These are phyloP conservation scores for Luperina testacea DNA, from an alignment of 2,888 invertebrate species.

Conservation along the genomic window DNA sequence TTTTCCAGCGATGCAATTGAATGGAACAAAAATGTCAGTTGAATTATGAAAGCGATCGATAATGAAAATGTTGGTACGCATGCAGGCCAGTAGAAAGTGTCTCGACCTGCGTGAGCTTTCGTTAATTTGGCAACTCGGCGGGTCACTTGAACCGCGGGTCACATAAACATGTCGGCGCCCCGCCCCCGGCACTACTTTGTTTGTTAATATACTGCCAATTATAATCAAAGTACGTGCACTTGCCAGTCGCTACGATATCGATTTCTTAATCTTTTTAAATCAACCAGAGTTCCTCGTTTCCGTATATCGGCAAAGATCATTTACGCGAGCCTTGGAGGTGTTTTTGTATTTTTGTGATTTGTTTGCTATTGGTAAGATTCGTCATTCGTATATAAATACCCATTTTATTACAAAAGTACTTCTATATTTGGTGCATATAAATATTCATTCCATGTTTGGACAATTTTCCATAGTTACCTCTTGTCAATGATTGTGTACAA, in stretches of 20 bases:
- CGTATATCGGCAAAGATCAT: conserved; percentile 69
- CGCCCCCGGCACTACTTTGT: conserved; percentile 87
- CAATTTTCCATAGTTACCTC: conserved; percentile 9
- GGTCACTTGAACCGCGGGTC: conserved; percentile 84
- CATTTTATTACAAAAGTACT: conserved; percentile 15
- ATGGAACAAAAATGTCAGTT: conserved; percentile 88
- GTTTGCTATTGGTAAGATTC: conserved; percentile 44
- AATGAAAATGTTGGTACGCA: conserved; percentile 87
- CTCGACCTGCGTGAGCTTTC: conserved; percentile 87
- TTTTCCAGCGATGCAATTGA: conserved; percentile 79
- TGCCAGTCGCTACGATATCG: conserved; percentile 79
- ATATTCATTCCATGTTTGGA: not conserved
- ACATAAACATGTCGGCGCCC: conserved; percentile 87
- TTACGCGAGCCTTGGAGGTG: conserved; percentile 61
- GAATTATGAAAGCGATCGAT: conserved; percentile 89
- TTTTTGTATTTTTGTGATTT: conserved; percentile 60
- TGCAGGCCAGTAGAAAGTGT: conserved; percentile 88
- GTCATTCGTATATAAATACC: conserved; percentile 27
- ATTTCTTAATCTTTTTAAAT: conserved; percentile 84
- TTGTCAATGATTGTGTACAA: conserved; percentile 39
- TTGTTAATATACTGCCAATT: conserved; percentile 88
- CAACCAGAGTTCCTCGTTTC: conserved; percentile 77
- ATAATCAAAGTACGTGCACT: conserved; percentile 83
- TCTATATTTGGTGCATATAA: conserved; percentile 20
- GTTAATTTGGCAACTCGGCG: conserved; percentile 84